Evolutionary conservation across 92 coral and sea anemone genomes (phyloP).

Genomic region (Parazoanthus swiftii): DNA sequence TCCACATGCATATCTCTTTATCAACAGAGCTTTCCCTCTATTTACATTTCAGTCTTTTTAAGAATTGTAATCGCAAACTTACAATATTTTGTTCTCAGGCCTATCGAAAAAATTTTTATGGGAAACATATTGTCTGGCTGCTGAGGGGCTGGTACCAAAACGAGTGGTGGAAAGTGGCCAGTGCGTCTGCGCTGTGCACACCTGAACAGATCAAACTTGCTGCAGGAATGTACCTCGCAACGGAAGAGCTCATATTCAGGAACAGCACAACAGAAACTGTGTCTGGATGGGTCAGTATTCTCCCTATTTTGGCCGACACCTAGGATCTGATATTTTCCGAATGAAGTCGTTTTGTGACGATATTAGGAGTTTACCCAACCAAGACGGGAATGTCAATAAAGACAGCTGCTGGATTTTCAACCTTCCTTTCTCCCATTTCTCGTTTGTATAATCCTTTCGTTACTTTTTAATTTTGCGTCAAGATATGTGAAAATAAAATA

Average conservation of each 20-base stretch:
- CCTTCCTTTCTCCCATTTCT: too few species aligned
- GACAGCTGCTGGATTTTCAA: too few species aligned
- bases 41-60: too few species aligned
- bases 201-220: slow-evolving; percentile 50
- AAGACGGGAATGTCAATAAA: too few species aligned
- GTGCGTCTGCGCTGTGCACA: slow-evolving; percentile 38
- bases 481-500: too few species aligned
- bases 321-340: background rate
- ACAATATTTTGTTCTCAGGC: slow-evolving; percentile 49
- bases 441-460: too few species aligned
- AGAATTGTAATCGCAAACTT: background rate
- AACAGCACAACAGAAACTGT: slow-evolving; percentile 48
- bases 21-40: background rate
- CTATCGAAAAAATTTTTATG: slow-evolving; percentile 52
- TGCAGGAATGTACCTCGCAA: slow-evolving; percentile 53
- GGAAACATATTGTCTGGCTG: slow-evolving; percentile 62
- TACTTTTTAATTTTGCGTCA: too few species aligned
- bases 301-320: background rate
- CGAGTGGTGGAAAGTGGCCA: slow-evolving; percentile 59
- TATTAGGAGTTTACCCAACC: too few species aligned
- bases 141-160: slow-evolving; percentile 72
- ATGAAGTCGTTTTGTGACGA: too few species aligned
- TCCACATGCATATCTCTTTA: too few species aligned
- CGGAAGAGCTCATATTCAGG: slow-evolving; percentile 44
- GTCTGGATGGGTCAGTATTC: slow-evolving; percentile 53